Evolutionary conservation across 2,888 invertebrate genomes (phyloP), one percentile per base, ranked within the genome.

Genomic region (Lepidonotus clava): DNA sequence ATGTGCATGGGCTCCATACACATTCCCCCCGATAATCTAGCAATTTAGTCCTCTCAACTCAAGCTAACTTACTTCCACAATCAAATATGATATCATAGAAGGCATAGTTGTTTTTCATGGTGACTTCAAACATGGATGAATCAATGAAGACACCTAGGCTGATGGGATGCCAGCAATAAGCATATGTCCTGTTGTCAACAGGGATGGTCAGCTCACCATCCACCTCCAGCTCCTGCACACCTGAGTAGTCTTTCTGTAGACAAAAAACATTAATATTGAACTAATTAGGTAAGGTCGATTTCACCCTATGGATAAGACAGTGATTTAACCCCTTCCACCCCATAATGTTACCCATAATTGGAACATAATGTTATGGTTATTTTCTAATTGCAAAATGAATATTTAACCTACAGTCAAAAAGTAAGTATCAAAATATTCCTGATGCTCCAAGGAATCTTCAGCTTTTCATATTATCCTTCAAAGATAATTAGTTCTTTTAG

Each of bases 31-130:
- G n/a, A n/a, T n/a, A n/a, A n/a, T n/a, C n/a, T n/a, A n/a, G n/a
- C n/a, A n/a, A n/a, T n/a, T n/a, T n/a, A n/a, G n/a, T n/a, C n/a
- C n/a, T n/a, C n/a, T n/a, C n/a, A n/a, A 14, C n/a, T 8, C 8
- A 86, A 40, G 8, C 4, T 21, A 8, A 67, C 80, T 84, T 71
- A 87, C 86, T 66, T 84, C 87, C 87, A 36, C 87, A 87, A 34
- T 87, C 87, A n/a, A 87, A 77, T n/a, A 86, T 67, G 53, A 83
- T 53, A 24, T 40, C 46, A 36, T 56, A 67, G 84, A 36, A 40
- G 46, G 32, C 86, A 4, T 4, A 18, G 38, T 87, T 87, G 61
- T 87, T 87, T 28, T 40, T 51, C 51, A 84, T 53, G 38, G 87
- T 87, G 61, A 86, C 56, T 41, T 87, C 87, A 4, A 8, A 0